Conservation (phyloP, 2,888 invertebrate genomes). For the Eristalis intricaria region DNA sequence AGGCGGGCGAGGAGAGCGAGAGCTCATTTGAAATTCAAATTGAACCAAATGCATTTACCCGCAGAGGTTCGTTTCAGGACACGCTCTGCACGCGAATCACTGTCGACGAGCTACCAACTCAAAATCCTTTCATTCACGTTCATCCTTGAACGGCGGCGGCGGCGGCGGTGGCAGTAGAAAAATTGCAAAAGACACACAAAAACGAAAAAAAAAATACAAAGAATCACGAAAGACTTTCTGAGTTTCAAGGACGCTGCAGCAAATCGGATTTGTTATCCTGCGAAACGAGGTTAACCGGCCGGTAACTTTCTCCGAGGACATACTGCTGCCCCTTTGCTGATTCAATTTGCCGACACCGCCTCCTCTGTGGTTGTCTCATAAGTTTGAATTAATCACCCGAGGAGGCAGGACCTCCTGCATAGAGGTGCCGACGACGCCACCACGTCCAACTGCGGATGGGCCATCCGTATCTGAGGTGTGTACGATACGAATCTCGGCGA, state of each 20-base stretch:
- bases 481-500: constrained; percentile 2
- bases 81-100: constrained; percentile 22
- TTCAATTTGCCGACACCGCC: constrained; percentile 53
- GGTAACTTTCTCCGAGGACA: constrained; percentile 39
- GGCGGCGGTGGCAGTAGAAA: background rate
- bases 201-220: background rate
- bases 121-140: constrained; percentile 35
- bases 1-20: background rate
- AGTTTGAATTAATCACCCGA: constrained; percentile 56
- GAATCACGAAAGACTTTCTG: constrained; percentile 22
- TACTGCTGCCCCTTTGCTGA: constrained; percentile 42
- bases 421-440: constrained; percentile 14
- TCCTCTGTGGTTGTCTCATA: constrained; percentile 54
- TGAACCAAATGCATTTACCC: constrained; percentile 67
- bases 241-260: constrained; percentile 64
- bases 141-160: constrained; percentile 11
- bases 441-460: background rate
- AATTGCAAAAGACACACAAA: background rate
- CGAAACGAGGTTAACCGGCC: constrained; percentile 54
- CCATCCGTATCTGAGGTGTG: background rate
- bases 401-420: constrained; percentile 57
- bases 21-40: constrained; percentile 72
- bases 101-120: constrained; percentile 32
- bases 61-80: constrained; percentile 42
- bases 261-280: constrained; percentile 70